Percentiles rank a stretch among this genome's conserved stretches.
phyloP scores from a whole-genome alignment of 2,797 vertebrate genomes.

The Anisognathus igniventris region DNA sequence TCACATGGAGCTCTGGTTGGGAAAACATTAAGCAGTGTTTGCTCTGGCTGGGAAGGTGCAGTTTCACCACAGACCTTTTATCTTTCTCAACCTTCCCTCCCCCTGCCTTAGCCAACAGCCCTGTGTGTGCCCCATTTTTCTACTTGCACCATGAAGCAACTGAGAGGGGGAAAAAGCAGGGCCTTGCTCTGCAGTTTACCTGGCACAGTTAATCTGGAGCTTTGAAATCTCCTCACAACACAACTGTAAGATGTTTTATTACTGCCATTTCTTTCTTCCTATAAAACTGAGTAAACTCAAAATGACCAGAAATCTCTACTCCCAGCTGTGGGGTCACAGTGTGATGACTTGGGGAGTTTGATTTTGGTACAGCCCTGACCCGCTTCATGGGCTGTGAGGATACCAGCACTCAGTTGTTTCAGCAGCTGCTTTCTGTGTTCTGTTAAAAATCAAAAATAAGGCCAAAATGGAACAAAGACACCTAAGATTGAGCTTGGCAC shows the following conservation, averaged over 20 bases:
- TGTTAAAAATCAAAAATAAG: neutral
- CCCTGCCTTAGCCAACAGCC: neutral
- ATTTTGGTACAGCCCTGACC: neutral
- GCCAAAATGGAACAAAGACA: neutral
- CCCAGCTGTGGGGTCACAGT: neutral
- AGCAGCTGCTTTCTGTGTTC: neutral
- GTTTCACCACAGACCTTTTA: neutral
- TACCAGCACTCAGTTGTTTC: neutral
- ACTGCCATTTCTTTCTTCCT: neutral
- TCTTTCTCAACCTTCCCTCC: neutral
- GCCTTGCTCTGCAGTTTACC: neutral
- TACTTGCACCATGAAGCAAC: neutral
- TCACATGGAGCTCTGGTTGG: accelerated
- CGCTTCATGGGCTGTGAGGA: neutral
- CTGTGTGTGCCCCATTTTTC: accelerated
- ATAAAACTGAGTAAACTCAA: neutral
- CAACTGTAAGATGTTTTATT: neutral
- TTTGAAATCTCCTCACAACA: neutral
- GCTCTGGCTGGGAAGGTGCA: neutral
- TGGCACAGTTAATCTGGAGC: neutral
- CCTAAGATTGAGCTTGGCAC: neutral
- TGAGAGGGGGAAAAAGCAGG: neutral
- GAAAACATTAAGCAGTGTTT: neutral
- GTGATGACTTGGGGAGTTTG: neutral
- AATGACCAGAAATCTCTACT: neutral